Conservation (phyloP, 2,797 vertebrate species). For the Sebastes oblongus region DNA sequence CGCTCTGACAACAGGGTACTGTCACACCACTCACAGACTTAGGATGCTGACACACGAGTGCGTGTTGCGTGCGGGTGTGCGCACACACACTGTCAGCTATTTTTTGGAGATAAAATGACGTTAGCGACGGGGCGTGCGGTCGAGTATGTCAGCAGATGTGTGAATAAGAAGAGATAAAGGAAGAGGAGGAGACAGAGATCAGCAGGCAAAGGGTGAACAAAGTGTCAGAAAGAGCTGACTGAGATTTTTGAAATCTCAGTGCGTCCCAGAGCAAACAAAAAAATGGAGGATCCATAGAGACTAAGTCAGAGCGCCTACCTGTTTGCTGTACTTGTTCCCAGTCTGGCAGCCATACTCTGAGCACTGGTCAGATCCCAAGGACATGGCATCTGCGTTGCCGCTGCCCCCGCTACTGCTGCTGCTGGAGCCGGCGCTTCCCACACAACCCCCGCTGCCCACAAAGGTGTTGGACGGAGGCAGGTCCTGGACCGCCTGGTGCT, state of each 20-base stretch:
- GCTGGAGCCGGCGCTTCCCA: constrained; percentile 79
- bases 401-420: constrained; percentile 79
- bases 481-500: constrained; percentile 97
- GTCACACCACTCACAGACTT: constrained; percentile 59
- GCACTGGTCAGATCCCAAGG: constrained; percentile 96
- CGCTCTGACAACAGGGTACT: constrained; percentile 51
- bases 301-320: constrained; percentile 83
- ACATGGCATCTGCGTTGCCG: constrained; percentile 87
- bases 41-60: constrained; percentile 41
- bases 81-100: constrained; percentile 57
- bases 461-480: constrained; percentile 98
- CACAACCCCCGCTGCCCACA: constrained; percentile 92
- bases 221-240: constrained; percentile 16
- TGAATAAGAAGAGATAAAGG: constrained; percentile 34
- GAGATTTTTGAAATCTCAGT: background rate
- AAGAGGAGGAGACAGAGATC: constrained; percentile 17
- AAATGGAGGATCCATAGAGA: background rate
- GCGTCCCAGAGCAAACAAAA: background rate
- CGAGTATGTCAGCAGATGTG: constrained; percentile 55
- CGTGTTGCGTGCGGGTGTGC: background rate
- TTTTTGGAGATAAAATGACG: constrained; percentile 65
- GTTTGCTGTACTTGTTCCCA: constrained; percentile 95
- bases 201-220: constrained; percentile 24
- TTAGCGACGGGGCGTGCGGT: constrained; percentile 43
- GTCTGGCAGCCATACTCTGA: constrained; percentile 97